Conservation (phyloP, 2,113 vertebrate genomes). For the Pygoscelis antarcticus region DNA sequence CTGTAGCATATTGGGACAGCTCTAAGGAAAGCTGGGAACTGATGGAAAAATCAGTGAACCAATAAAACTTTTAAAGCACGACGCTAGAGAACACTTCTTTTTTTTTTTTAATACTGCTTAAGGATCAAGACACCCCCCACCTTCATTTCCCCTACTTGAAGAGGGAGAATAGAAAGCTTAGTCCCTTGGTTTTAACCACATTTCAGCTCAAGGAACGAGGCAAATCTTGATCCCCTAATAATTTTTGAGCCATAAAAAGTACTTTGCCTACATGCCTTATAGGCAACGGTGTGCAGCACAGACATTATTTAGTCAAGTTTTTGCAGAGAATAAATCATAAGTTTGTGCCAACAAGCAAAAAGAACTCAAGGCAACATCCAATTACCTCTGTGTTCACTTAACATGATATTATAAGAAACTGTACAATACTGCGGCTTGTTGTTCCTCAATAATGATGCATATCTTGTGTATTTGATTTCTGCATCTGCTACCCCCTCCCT, state of each 20-base stretch:
- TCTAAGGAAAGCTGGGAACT: not conserved
- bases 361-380: not conserved
- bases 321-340: not conserved
- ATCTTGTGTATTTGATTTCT: not conserved
- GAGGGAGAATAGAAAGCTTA: not conserved
- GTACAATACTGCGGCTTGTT: not conserved
- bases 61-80: not conserved
- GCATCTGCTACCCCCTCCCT: not conserved
- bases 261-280: not conserved
- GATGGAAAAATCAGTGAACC: not conserved
- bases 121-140: not conserved
- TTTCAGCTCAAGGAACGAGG: not conserved
- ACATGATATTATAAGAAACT: not conserved
- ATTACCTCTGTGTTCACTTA: not conserved
- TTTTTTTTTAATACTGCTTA: not conserved
- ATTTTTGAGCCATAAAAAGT: not conserved
- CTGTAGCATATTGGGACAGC: not conserved
- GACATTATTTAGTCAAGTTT: not conserved
- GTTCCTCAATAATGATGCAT: rapidly evolving
- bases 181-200: not conserved
- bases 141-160: not conserved
- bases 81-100: not conserved
- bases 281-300: not conserved
- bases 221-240: not conserved
- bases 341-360: not conserved